Percentiles rank a stretch among this genome's conserved stretches.
phyloP scores from a whole-genome alignment of 2,888 invertebrate genomes.

The Steinernema hermaphroditum region DNA sequence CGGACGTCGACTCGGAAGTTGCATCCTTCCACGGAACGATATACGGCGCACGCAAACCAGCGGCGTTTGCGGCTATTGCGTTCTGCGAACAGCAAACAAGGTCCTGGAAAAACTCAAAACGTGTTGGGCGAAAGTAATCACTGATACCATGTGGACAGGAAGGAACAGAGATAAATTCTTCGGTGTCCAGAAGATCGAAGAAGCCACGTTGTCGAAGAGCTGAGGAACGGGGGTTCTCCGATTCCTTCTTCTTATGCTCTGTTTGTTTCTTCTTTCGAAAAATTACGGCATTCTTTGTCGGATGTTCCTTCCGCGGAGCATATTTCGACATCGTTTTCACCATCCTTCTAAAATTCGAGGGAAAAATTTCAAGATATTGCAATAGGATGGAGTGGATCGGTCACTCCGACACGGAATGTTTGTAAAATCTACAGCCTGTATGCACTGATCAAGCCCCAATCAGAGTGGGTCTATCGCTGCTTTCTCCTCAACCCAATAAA shows the following conservation, averaged over 20 bases:
- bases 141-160: slow-evolving; percentile 48
- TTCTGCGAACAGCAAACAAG: slow-evolving; percentile 56
- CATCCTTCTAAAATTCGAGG: too few relatives aligned
- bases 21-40: slow-evolving; percentile 43
- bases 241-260: background rate
- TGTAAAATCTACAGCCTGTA: too few relatives aligned
- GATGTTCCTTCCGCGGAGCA: too few relatives aligned
- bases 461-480: too few relatives aligned
- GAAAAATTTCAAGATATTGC: background rate
- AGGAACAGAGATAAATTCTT: slow-evolving; percentile 33
- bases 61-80: slow-evolving; percentile 32
- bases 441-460: too few relatives aligned
- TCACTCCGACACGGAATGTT: too few relatives aligned
- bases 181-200: background rate
- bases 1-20: slow-evolving; percentile 33
- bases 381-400: background rate
- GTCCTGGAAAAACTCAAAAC: slow-evolving; percentile 44
- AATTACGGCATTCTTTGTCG: background rate
- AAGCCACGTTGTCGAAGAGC: slow-evolving; percentile 7
- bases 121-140: background rate
- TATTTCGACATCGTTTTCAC: too few relatives aligned
- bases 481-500: too few relatives aligned
- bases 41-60: slow-evolving; percentile 59
- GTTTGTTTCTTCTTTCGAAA: background rate
- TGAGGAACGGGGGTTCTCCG: background rate